These are phyloP conservation scores for Hylaeus anthracinus DNA, from an alignment of 1,140 invertebrate genomes.

Conservation along the genomic window DNA sequence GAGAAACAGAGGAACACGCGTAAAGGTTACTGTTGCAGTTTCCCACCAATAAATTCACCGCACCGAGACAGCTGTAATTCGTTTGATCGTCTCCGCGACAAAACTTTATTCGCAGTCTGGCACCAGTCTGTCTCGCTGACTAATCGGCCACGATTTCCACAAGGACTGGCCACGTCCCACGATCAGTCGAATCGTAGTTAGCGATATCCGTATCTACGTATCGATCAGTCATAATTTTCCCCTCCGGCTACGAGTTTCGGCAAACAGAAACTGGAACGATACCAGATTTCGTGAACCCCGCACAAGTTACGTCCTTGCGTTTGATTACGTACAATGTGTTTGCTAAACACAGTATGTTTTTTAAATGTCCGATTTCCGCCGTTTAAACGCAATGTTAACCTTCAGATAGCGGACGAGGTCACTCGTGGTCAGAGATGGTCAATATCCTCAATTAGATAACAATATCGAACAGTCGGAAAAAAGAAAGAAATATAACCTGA, in stretches of 20 bases:
- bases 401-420: no score
- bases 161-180: not conserved
- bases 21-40: not conserved
- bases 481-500: no score
- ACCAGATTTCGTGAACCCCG: not conserved
- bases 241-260: not conserved
- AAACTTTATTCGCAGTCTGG: not conserved
- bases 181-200: not conserved
- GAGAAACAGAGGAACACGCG: not conserved
- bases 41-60: not conserved
- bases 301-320: not conserved
- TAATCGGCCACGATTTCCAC: constrained; percentile 17
- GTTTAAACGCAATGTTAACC: not conserved
- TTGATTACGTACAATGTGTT: not conserved
- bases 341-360: not conserved
- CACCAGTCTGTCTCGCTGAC: not conserved
- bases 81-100: not conserved
- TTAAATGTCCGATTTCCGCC: not conserved
- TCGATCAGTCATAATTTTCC: constrained; percentile 6
- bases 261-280: not conserved
- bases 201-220: not conserved
- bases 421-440: no score
- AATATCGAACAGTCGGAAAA: no score
- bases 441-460: no score
- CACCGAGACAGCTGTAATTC: not conserved